Evolutionary conservation across 2,888 invertebrate species (phyloP).

Genomic region (Magallana nippona): DNA sequence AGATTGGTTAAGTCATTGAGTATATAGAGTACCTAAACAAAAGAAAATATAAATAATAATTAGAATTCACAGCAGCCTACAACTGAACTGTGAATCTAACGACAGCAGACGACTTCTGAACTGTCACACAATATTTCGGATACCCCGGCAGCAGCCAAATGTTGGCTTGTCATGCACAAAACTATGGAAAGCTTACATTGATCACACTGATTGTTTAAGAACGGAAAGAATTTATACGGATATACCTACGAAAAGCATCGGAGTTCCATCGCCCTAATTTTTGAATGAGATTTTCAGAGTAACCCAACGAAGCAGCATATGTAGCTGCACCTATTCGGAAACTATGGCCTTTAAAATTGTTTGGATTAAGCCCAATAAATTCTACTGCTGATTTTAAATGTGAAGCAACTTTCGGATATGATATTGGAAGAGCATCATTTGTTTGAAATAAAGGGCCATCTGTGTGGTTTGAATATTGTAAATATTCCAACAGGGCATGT

Average conservation of each 20-base stretch:
- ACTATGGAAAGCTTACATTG: too few species aligned
- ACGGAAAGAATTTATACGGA: neutral
- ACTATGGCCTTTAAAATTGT: constrained; percentile 42
- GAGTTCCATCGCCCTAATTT: constrained; percentile 33
- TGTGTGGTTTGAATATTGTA: neutral
- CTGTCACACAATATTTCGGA: too few species aligned
- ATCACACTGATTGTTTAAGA: too few species aligned
- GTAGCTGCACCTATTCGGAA: constrained; percentile 41
- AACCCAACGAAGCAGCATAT: constrained; percentile 13
- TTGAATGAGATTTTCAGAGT: constrained; percentile 5
- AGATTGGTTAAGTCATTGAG: too few species aligned
- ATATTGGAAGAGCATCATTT: neutral
- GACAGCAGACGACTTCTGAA: too few species aligned
- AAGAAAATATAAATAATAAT: too few species aligned
- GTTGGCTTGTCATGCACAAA: too few species aligned
- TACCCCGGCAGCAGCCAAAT: too few species aligned
- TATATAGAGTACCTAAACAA: too few species aligned
- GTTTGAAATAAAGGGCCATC: constrained; percentile 26
- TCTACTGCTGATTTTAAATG: neutral
- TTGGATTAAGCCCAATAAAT: constrained; percentile 32
- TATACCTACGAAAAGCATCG: constrained; percentile 20
- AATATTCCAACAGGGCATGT: neutral
- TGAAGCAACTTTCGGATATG: neutral
- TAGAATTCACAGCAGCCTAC: too few species aligned
- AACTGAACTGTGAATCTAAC: too few species aligned